Base-by-base conservation (phyloP, 2,888 invertebrate species). In the Drosophila mercatorum region DNA sequence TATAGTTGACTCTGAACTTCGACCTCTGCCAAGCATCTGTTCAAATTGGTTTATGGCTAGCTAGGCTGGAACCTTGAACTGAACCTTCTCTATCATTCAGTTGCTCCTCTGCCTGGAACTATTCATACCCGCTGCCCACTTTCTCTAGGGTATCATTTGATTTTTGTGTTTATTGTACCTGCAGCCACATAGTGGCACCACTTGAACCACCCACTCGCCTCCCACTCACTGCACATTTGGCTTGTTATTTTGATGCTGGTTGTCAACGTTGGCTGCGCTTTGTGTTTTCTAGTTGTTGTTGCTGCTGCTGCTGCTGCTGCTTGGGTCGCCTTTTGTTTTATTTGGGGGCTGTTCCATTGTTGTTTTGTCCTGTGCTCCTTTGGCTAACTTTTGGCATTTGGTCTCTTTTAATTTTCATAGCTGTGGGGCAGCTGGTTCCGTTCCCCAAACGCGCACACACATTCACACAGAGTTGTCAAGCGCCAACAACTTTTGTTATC, bases 191-290 rank as follows among this genome's bases (percentile, higher is more conserved):
- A 40, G 51, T 38, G 11, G 34, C 28, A 26, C 36, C 63, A 34
- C 47, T 56, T 31, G 17, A 56, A n/a, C 51, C 34, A 63, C 40
- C n/a, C 28, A 14, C 34, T 63, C 38, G n/a, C 5, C 14, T n/a
- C 5, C 10, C 5, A 40, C 51, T 41, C 58, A 57, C 38, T 60
- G 61, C 61, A 62, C 38, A 63, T 46, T 57, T 66, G 49, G 68
- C 64, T 76, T 82, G 69, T 63, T 89, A 67, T 85, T 88, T 83
- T 80, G 81, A 83, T 83, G 88, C 80, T 72, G 83, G 89, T 80
- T 90, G 89, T 81, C 89, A 86, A 88, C 80, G 59, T 31, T 58
- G 63, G 61, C 64, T 60, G 68, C 58, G 64, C 72, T 75, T 78
- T 73, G 72, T 68, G 17, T 34, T 44, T 43, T 4, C 5, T 12